Evolutionary conservation across 2,888 invertebrate genomes (phyloP).

Genomic region (Stratiomys singularior): DNA sequence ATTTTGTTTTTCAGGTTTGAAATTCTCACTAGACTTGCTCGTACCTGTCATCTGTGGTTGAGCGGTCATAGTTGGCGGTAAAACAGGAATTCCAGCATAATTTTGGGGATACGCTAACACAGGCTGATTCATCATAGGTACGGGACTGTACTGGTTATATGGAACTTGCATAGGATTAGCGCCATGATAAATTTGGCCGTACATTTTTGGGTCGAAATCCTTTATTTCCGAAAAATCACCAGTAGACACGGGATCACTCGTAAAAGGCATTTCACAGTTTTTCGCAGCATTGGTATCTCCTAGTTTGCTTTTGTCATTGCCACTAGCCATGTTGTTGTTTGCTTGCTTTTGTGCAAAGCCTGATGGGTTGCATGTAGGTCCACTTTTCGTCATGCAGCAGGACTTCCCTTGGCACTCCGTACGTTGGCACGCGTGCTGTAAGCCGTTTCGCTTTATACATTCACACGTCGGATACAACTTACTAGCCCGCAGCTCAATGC

Average conservation of each 20-base stretch:
- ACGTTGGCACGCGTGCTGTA: constrained; percentile 26
- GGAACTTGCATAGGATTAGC: not conserved
- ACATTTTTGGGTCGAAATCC: constrained; percentile 6
- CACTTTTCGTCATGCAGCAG: constrained; percentile 13
- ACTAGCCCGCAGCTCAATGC: constrained; percentile 20
- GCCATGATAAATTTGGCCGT: not conserved
- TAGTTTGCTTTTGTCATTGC: not conserved
- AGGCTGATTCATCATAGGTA: not conserved
- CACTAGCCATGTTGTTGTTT: not conserved
- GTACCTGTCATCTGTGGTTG: not conserved
- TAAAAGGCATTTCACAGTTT: not conserved
- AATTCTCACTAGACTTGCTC: not conserved
- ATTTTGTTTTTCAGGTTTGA: not conserved
- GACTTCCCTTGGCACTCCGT: constrained; percentile 32
- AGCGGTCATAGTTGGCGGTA: not conserved
- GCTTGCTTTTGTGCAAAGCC: not conserved
- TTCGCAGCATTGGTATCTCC: too few relatives aligned
- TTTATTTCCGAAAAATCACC: constrained; percentile 14
- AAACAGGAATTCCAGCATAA: not conserved
- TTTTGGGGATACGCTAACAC: not conserved
- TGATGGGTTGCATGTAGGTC: not conserved
- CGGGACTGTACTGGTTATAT: not conserved
- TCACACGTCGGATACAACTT: constrained; percentile 29
- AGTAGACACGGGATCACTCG: not conserved
- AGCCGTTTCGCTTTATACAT: constrained; percentile 26